Evolutionary conservation across 2,888 invertebrate genomes (phyloP).

Genomic region (Calameuta pallipes): DNA sequence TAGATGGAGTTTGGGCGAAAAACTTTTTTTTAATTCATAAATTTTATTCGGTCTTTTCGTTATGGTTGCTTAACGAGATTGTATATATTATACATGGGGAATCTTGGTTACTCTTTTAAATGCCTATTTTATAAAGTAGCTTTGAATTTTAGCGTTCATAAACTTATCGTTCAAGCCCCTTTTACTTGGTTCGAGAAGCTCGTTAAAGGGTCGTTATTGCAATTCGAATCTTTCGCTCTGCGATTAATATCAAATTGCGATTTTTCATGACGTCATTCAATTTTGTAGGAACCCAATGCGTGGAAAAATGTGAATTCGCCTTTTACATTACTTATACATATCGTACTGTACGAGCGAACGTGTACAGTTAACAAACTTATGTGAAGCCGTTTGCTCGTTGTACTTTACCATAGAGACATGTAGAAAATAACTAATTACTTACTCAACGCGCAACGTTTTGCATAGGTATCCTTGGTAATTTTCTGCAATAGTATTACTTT

Average conservation of each 20-base stretch:
- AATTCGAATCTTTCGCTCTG: not conserved
- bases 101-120: not conserved
- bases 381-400: not conserved
- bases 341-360: not conserved
- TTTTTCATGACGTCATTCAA: constrained; percentile 5
- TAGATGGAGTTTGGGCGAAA: not conserved
- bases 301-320: not conserved
- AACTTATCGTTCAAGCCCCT: constrained; percentile 33
- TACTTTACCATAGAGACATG: not conserved
- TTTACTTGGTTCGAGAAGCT: constrained; percentile 35
- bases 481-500: not conserved
- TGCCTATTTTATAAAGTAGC: constrained; percentile 23
- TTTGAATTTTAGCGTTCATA: constrained; percentile 41
- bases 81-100: not conserved
- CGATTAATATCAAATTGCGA: not conserved
- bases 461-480: not conserved
- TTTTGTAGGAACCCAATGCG: not conserved
- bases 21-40: not conserved
- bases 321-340: not conserved
- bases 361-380: not conserved
- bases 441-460: not conserved
- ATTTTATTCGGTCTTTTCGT: not conserved
- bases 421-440: not conserved
- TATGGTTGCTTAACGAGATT: not conserved
- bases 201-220: constrained; percentile 17